These are phyloP conservation scores for Acrocyrtus sp. DNA, from an alignment of 2,888 invertebrate genomes.

Conservation along the genomic window DNA sequence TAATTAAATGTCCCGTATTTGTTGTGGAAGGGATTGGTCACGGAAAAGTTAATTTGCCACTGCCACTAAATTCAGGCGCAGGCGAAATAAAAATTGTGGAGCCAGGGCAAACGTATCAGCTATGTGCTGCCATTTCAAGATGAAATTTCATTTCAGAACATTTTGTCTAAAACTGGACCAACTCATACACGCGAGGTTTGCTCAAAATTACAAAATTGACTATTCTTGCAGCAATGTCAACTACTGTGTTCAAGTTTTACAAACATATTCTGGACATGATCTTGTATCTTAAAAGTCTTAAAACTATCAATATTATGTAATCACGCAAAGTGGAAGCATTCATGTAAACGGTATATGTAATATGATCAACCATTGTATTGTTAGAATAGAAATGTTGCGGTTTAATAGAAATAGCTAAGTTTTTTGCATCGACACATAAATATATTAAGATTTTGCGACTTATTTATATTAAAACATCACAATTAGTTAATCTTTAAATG, in stretches of 20 bases:
- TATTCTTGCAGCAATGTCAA: too few species aligned
- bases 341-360: too few species aligned
- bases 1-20: slow-evolving; percentile 42
- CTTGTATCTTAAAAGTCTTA: too few species aligned
- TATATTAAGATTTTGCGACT: slow-evolving; percentile 1
- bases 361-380: too few species aligned
- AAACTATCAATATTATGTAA: too few species aligned
- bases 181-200: too few species aligned
- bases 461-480: slow-evolving; percentile 22
- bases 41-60: slow-evolving; percentile 40
- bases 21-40: slow-evolving; percentile 47
- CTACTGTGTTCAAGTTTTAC: too few species aligned
- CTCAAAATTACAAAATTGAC: too few species aligned
- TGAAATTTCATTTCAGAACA: background rate
- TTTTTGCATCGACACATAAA: slow-evolving; percentile 11
- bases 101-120: background rate
- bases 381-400: too few species aligned
- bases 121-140: slow-evolving; percentile 15
- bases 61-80: slow-evolving; percentile 49
- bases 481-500: slow-evolving; percentile 10
- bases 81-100: slow-evolving; percentile 23
- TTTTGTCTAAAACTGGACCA: too few species aligned
- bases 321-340: background rate
- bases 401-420: too few species aligned
- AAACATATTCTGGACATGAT: too few species aligned